These are phyloP conservation scores for Agapornis roseicollis DNA, from an alignment of 2,113 vertebrate species.

Conservation along the genomic window DNA sequence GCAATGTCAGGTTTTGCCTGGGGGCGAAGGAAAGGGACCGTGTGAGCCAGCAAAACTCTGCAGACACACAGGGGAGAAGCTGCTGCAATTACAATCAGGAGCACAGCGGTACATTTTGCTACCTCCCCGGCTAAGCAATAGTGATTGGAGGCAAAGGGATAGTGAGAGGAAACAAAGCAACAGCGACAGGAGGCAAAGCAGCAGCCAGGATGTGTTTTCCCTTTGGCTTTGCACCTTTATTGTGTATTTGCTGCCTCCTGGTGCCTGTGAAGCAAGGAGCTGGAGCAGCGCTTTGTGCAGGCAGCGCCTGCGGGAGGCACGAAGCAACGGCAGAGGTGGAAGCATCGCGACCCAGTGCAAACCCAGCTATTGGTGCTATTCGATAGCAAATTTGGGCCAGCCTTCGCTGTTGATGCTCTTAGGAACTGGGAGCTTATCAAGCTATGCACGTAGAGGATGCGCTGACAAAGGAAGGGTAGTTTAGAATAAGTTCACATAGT, in stretches of 20 bases:
- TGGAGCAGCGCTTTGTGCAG: background rate
- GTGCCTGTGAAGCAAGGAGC: background rate
- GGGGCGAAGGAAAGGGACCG: background rate
- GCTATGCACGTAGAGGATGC: background rate
- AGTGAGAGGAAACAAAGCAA: background rate
- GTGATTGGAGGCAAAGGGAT: background rate
- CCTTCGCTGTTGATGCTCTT: fast-evolving
- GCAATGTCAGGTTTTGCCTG: background rate
- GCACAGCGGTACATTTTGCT: fast-evolving
- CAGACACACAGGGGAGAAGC: background rate
- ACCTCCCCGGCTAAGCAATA: background rate
- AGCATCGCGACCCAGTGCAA: fast-evolving
- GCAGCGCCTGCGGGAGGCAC: background rate
- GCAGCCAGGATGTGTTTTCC: background rate
- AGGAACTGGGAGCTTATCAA: background rate
- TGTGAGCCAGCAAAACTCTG: background rate
- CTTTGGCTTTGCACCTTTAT: background rate
- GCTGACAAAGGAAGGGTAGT: background rate
- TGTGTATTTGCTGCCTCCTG: conserved; percentile 58
- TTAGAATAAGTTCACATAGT: background rate
- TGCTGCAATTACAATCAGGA: background rate
- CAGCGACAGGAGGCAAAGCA: background rate
- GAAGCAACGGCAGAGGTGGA: fast-evolving
- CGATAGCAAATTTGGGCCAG: background rate
- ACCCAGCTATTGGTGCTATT: background rate